Base-by-base conservation (phyloP, 2,113 vertebrate genomes). In the Drymodes brunneopygia region DNA sequence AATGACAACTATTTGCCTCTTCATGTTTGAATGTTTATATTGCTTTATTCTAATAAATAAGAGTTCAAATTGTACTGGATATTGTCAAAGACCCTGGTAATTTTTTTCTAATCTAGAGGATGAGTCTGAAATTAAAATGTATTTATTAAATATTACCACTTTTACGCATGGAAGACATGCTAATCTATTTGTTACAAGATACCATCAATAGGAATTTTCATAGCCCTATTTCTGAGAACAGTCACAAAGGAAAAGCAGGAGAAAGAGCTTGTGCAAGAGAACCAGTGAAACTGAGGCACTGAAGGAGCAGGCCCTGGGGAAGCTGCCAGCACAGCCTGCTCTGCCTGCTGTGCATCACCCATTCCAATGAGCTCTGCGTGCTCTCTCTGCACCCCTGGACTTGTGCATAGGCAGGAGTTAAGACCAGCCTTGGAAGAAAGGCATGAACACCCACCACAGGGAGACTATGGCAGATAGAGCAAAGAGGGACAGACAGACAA, bases 401-500 rank as follows among this genome's bases (percentile, higher is more conserved):
- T 60, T 16, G 4, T 17, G 33, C 45, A n/a, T 13, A 42, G 28
- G 12, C 10, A 9, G 2, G 16, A 72, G 27, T 16, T 28, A 35
- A 58, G 38, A 29, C 3, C 47, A 61, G 15, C 21, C 54, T 58
- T 28, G 24, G 45, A 77, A 86, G 66, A 75, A 75, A 9, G 38
- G 19, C 0, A 0, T 81, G 58, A 54, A 44, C 42, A 35, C 4
- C 29, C 17, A 54, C 15, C 8, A 31, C 17, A 53, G 47, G 31
- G 14, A 71, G 18, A 31, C 5, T 1, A 1, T 1, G 7, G 3
- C n/a, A 35, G 4, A 35, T 22, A 53, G 36, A 42, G 36, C 16
- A 48, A 83, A 65, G 58, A 73, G 25, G 36, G 25, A 38, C 28
- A 38, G 23, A 40, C 24, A 50, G 67, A 70, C 16, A 40, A 67